Evolutionary conservation across 2,113 vertebrate species (phyloP).

Genomic region (Corythornis madagascariensis): DNA sequence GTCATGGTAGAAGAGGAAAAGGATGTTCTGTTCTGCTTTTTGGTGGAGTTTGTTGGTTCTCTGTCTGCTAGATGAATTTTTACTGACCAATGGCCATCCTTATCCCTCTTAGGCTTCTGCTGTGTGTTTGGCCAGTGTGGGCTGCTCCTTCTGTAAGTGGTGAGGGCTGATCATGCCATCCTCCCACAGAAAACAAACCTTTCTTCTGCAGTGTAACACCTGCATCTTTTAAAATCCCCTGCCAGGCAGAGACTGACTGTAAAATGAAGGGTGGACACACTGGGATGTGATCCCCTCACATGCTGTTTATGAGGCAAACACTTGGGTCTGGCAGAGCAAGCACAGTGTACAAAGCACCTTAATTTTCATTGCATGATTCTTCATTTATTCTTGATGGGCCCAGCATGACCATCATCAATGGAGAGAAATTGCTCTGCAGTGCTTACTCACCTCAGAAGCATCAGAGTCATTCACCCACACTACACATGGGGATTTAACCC

Average conservation of each 20-base stretch:
- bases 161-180: not conserved
- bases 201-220: not conserved
- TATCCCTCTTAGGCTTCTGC: not conserved
- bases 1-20: not conserved
- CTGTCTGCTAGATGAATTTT: not conserved
- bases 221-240: not conserved
- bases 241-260: not conserved
- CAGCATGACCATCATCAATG: not conserved
- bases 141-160: not conserved
- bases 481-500: not conserved
- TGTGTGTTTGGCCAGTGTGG: not conserved
- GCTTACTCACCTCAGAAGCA: not conserved
- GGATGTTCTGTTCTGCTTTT: not conserved
- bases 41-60: not conserved
- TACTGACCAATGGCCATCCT: not conserved
- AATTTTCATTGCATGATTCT: not conserved
- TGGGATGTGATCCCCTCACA: not conserved
- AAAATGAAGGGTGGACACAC: not conserved
- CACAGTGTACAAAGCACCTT: not conserved
- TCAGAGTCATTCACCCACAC: not conserved
- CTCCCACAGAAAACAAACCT: not conserved
- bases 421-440: not conserved
- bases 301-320: not conserved
- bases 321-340: not conserved
- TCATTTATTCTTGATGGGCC: not conserved